Evolutionary conservation across 2,113 vertebrate species (phyloP), one percentile per base, ranked within the genome.

Genomic region (Cyanocitta stelleri): DNA sequence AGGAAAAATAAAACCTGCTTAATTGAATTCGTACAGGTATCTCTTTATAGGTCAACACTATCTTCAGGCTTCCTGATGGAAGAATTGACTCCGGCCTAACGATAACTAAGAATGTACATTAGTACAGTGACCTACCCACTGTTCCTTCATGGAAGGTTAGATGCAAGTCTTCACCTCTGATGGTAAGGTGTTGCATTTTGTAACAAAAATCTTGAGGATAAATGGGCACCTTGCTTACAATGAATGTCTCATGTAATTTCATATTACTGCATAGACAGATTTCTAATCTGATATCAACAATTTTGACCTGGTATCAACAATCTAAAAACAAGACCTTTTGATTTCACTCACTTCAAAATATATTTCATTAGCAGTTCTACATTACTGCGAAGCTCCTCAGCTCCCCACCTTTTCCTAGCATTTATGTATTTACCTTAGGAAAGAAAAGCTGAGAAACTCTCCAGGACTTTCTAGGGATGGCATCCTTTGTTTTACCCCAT

Each of bases 391-490:
- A 78, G 52, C 30, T 41, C 44, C 49, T 75, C 8, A 75, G 26
- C 12, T 43, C 30, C 10, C 15, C 13, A 63, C 16, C 9, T 94
- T 79, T 72, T 87, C 29, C 24, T 55, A 58, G 14, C 24, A 67
- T 54, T 87, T 91, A 85, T 52, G 30, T 96, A 82, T 86, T 88
- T 96, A 66, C 41, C 72, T 69, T 78, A 74, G 87, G 84, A 96
- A 20, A 0, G 7, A 86, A 83, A 62, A 74, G 49, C 68, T 93
- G 63, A 88, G 61, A 93, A 79, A 48, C 27, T 91, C 63, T 85
- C 64, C 13, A 71, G 37, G 39, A 27, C 78, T 93, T 92, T 76
- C 43, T 29, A 82, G 61, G 81, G 33, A 44, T 85, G 63, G 59
- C 44, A 66, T 68, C 44, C 62, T 86, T 49, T 51, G 13, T 39